A percentile compares a stretch with the other conserved stretches of the same genome.
phyloP scores from a whole-genome alignment of 2,888 invertebrate genomes.

The Cerastoderma edule region DNA sequence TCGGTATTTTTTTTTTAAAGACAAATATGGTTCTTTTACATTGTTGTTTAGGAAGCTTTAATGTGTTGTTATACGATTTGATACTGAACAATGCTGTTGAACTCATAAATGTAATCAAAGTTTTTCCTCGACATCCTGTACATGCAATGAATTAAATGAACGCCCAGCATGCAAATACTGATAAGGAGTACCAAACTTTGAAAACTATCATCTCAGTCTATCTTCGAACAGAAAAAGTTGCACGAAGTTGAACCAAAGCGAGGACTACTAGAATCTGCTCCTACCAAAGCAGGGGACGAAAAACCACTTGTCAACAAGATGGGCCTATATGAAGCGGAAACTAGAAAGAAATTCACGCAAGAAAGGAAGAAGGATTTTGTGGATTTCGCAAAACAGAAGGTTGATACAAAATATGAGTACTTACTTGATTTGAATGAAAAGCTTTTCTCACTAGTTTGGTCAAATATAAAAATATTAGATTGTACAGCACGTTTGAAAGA shows the following conservation, averaged over 20 bases:
- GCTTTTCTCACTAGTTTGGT: not conserved
- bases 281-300: conserved; percentile 30
- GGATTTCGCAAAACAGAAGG: conserved; percentile 45
- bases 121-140: too few species aligned
- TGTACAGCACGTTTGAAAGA: not conserved
- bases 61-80: too few species aligned
- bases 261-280: not conserved
- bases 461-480: not conserved
- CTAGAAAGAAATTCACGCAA: conserved; percentile 37
- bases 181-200: too few species aligned
- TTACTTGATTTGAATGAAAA: not conserved
- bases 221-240: conserved; percentile 1
- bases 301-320: conserved; percentile 43
- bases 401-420: too few species aligned
- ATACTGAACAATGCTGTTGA: too few species aligned
- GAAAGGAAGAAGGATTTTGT: conserved; percentile 47
- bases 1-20: too few species aligned
- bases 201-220: not conserved
- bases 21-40: too few species aligned
- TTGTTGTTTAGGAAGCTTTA: too few species aligned
- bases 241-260: conserved; percentile 12
- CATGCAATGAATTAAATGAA: too few species aligned
- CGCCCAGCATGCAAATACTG: too few species aligned
- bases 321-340: conserved; percentile 51
- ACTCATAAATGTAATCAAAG: too few species aligned